phyloP scores from a whole-genome alignment of 2,888 invertebrate species.

The Heliconius ethilla region DNA sequence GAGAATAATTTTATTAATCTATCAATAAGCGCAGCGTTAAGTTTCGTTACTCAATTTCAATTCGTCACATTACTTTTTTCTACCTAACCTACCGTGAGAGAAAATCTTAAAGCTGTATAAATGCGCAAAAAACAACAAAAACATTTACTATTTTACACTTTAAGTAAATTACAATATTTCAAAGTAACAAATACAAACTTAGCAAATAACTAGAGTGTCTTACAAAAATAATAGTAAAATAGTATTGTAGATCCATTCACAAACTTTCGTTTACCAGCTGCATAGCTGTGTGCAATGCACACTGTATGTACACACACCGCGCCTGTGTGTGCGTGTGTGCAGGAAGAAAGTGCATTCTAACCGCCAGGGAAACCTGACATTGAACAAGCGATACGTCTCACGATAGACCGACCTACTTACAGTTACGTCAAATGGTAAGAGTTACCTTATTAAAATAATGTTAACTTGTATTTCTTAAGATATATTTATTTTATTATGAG shows the following conservation, averaged over 20 bases:
- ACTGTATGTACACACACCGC: conserved; percentile 34
- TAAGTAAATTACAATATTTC: too few relatives aligned
- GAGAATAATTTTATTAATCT: too few relatives aligned
- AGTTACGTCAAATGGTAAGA: conserved; percentile 32
- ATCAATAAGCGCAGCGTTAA: too few relatives aligned
- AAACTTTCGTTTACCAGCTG: conserved; percentile 55
- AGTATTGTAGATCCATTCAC: conserved; percentile 50
- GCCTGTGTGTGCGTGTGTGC: conserved; percentile 44
- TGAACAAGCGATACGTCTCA: conserved; percentile 50
- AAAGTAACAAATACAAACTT: neutral
- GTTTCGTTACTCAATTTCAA: too few relatives aligned
- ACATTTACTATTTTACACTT: neutral
- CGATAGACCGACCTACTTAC: conserved; percentile 48
- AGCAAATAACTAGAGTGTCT: neutral
- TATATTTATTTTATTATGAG: neutral
- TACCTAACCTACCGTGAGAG: too few relatives aligned
- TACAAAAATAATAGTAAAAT: conserved; percentile 35
- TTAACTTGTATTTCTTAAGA: neutral
- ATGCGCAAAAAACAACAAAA: too few relatives aligned
- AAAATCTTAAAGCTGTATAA: too few relatives aligned
- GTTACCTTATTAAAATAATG: neutral
- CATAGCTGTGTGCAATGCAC: conserved; percentile 42
- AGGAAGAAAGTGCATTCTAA: conserved; percentile 81
- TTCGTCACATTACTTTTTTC: too few relatives aligned
- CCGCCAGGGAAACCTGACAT: conserved; percentile 74